Evolutionary conservation across 2,888 invertebrate genomes (phyloP), one percentile per base, ranked within the genome.

Genomic region (Amphipoea lucens): DNA sequence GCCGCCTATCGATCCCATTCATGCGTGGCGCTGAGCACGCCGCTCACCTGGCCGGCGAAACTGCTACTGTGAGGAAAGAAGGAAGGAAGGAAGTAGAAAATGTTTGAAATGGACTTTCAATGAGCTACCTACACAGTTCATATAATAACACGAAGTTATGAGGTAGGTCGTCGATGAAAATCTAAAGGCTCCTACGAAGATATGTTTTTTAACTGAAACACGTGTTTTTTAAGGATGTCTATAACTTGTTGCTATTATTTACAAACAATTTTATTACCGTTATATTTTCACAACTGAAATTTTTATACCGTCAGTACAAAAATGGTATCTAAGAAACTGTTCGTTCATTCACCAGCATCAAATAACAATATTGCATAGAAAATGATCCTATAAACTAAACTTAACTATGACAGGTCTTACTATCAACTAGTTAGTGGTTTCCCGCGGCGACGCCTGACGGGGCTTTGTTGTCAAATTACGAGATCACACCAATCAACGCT

Each of bases 1-100:
- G 85, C 80, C 84, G 85, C 81, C 87, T 93, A 95, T 95, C 94
- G 95, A 95, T 95, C 94, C 88, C 93, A 93, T 92, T 93, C 94
- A 94, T 91, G 92, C 86, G 76, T 74, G 86, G 72, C 75, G 82
- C 82, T 81, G 76, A 74, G 9, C 74, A 65, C 54, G 62, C 62
- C 76, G 63, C 74, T 75, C 79, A 86, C 87, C 85, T 83, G 81
- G 45, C 63, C 9, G 12, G 17, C n/a, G 45, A n/a, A 2, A 40
- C 80, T 65, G 40, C 60, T 42, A 17, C 63, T 20, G 48, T 12
- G 36, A 45, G n/a, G 42, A 54, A 42, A 0, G n/a, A 17, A 17
- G 23, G 20, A 2, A 79, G 29, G 40, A 60, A 60, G 4, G 9
- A 81, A 20, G 7, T 6, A 40, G 6, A 57, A 63, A 48, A 40